phyloP scores from a whole-genome alignment of 2,888 invertebrate genomes.

The Stegana nigrithorax region DNA sequence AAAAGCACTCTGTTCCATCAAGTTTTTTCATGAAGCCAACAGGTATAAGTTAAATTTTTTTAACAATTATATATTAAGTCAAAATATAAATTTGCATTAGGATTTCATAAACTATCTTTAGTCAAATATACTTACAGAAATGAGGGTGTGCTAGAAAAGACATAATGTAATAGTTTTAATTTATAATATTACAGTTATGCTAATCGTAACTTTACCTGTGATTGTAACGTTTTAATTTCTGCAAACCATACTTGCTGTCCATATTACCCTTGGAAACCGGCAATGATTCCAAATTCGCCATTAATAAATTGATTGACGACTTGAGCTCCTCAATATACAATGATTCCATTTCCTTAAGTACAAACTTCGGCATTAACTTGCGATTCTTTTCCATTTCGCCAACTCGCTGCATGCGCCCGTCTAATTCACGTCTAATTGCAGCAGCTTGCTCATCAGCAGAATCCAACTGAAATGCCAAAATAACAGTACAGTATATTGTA shows the following conservation, averaged over 20 bases:
- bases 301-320: slow-evolving; percentile 96
- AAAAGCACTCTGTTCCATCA: too few relatives aligned
- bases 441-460: slow-evolving; percentile 99
- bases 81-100: too few relatives aligned
- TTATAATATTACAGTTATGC: slow-evolving; percentile 4
- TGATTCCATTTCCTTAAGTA: slow-evolving; percentile 99
- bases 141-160: slow-evolving; percentile 62
- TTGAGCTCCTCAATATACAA: slow-evolving; percentile 98
- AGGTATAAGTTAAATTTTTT: too few relatives aligned
- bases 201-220: slow-evolving; percentile 78
- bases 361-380: slow-evolving; percentile 98
- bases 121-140: slow-evolving; percentile 62
- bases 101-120: slow-evolving; percentile 18
- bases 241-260: slow-evolving; percentile 96
- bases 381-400: slow-evolving; percentile 98
- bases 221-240: slow-evolving; percentile 98
- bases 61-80: too few relatives aligned
- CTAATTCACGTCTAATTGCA: slow-evolving; percentile 97
- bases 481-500: not conserved
- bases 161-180: slow-evolving; percentile 23
- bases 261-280: slow-evolving; percentile 98
- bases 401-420: slow-evolving; percentile 96
- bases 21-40: too few relatives aligned
- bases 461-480: slow-evolving; percentile 80
- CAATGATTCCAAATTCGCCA: slow-evolving; percentile 98